Conservation (phyloP, 2,888 invertebrate species). For the Cheilosia vernalis region DNA sequence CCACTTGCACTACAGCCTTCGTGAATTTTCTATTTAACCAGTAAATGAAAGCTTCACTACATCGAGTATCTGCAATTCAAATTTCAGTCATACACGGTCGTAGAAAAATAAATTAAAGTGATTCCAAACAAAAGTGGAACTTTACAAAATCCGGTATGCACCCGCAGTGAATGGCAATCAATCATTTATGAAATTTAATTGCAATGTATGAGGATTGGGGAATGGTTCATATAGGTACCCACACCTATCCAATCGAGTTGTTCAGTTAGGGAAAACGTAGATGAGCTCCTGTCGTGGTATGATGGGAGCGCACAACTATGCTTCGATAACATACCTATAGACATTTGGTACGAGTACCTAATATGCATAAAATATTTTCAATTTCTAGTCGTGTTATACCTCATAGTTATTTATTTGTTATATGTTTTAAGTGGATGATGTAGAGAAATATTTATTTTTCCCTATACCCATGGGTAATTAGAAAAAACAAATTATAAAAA, state of each 20-base stretch:
- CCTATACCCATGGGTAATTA: too few species aligned
- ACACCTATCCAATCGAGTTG: too few species aligned
- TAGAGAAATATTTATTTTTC: too few species aligned
- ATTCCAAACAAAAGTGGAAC: constrained; percentile 38
- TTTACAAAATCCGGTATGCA: constrained; percentile 38
- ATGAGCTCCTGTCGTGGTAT: too few species aligned
- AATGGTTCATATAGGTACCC: too few species aligned
- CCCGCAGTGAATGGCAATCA: constrained; percentile 56
- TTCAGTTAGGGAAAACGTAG: too few species aligned
- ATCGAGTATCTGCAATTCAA: constrained; percentile 28
- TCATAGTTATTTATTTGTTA: too few species aligned
- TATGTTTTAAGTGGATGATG: too few species aligned
- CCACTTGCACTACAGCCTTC: constrained; percentile 18
- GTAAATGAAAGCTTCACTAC: constrained; percentile 24
- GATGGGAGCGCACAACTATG: too few species aligned
- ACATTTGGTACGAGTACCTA: neutral
- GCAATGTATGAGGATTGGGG: constrained; percentile 4
- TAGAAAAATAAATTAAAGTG: constrained; percentile 33
- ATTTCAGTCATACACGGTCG: constrained; percentile 1
- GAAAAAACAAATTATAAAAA: too few species aligned
- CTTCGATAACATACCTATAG: neutral
- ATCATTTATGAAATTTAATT: constrained; percentile 61
- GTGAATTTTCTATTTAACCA: constrained; percentile 38
- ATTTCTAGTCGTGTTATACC: too few species aligned
- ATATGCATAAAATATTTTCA: too few species aligned